Evolutionary conservation across 2,797 vertebrate genomes (phyloP), one percentile per base, ranked within the genome.

Genomic region (Clarias pachynema): DNA sequence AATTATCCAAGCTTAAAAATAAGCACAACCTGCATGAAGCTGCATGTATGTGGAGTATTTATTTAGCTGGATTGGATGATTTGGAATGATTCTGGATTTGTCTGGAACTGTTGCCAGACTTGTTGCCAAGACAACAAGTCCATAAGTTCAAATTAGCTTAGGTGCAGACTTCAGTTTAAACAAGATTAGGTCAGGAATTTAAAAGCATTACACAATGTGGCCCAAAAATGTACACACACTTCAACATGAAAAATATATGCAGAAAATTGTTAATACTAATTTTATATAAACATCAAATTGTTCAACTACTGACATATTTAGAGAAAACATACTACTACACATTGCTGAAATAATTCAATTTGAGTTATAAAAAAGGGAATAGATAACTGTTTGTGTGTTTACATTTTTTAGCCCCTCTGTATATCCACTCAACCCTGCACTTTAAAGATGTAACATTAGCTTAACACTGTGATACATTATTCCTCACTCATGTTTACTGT

Each of bases 51-150:
- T 24, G 29, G 29, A 77, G 34, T 77, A 34, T 10, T 59, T 29
- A 59, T 77, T 31, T 77, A 77, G 10, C 18, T 77, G 74, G 29
- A 77, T 34, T 77, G 4, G 20, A 77, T 77, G 9, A 77, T 59
- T 78, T 59, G 74, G 24, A 20, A 59, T 59, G 74, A 77, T 74
- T 31, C 9, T 59, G 74, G 29, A 57, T 77, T 59, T 77, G 29
- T 77, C 56, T 78, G 75, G 20, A 60, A 60, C 20, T 60, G 5
- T n/a, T 78, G 31, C 60, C 75, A 60, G 56, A 24, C 75, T 78
- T 78, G 73, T 77, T 77, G 22, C 26, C 53, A 62, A 78, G 31
- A 78, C 31, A 37, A 60, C 57, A 62, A 78, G 31, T 78, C 20
- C 5, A 37, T 60, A 62, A 60, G 31, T 31, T 60, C 22, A 60